Conservation (phyloP, 2,888 invertebrate genomes). For the Iphiclides podalirius region DNA sequence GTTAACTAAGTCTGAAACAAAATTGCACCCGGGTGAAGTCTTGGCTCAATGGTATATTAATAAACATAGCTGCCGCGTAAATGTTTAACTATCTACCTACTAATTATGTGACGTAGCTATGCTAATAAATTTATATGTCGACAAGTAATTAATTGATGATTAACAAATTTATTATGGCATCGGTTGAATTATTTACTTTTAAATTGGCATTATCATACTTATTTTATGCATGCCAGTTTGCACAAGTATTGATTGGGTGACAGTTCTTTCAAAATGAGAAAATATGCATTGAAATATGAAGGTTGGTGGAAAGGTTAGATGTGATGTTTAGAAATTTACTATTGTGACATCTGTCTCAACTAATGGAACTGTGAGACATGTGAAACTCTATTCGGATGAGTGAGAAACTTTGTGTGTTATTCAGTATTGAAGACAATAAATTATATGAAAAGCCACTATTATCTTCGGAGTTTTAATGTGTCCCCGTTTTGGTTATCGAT, state of each 20-base stretch:
- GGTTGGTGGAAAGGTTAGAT: slow-evolving; percentile 22
- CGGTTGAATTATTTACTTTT: slow-evolving; percentile 18
- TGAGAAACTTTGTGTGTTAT: slow-evolving; percentile 16
- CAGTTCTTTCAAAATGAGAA: slow-evolving; percentile 21
- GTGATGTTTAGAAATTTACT: slow-evolving; percentile 20
- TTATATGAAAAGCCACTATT: not conserved
- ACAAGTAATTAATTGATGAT: slow-evolving; percentile 19
- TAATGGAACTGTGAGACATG: not conserved
- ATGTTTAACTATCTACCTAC: slow-evolving; percentile 1
- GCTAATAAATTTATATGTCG: slow-evolving; percentile 15
- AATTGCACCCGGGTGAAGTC: too few species aligned
- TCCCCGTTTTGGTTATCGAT: too few species aligned
- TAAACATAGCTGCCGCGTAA: not conserved
- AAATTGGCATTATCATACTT: slow-evolving; percentile 18
- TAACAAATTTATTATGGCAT: slow-evolving; percentile 14
- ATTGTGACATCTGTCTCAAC: slow-evolving; percentile 16
- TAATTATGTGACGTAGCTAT: slow-evolving; percentile 4
- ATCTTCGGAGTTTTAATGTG: too few species aligned
- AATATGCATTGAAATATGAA: slow-evolving; percentile 18
- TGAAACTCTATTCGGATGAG: not conserved
- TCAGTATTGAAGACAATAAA: not conserved
- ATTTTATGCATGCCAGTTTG: slow-evolving; percentile 13
- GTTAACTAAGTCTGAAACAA: too few species aligned
- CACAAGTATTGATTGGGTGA: slow-evolving; percentile 20
- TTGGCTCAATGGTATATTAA: too few species aligned